Percentiles rank a stretch among this genome's conserved stretches.
These are phyloP conservation scores for Ectropis grisescens DNA, from an alignment of 1,140 invertebrate species.

Conservation along the genomic window DNA sequence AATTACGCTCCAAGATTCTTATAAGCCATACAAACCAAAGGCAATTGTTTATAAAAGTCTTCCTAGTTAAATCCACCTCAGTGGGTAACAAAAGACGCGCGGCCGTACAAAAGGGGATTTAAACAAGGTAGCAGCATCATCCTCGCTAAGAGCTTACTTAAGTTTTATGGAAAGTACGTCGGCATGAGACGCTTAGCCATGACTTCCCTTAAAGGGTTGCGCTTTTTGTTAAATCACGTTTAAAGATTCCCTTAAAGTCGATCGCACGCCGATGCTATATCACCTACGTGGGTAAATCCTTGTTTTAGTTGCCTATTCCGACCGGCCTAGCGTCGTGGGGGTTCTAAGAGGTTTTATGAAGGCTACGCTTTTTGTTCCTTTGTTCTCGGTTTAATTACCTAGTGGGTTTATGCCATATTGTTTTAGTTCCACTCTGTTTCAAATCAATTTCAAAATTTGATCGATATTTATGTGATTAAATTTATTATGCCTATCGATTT, in stretches of 20 bases:
- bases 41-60: slow-evolving; percentile 53
- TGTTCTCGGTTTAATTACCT: slow-evolving; percentile 52
- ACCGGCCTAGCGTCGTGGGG: slow-evolving; percentile 43
- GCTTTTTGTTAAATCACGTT: slow-evolving; percentile 58
- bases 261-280: slow-evolving; percentile 39
- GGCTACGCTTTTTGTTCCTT: slow-evolving; percentile 32
- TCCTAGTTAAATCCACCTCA: slow-evolving; percentile 44
- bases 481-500: too few relatives aligned
- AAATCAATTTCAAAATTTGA: slow-evolving; percentile 5
- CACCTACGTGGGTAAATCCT: slow-evolving; percentile 22
- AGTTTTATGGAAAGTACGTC: slow-evolving; percentile 59
- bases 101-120: slow-evolving; percentile 58
- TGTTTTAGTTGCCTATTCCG: slow-evolving; percentile 32
- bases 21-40: slow-evolving; percentile 31
- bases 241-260: slow-evolving; percentile 31
- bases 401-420: slow-evolving; percentile 42
- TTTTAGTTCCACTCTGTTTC: slow-evolving; percentile 9
- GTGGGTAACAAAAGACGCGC: slow-evolving; percentile 54
- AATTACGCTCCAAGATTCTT: slow-evolving; percentile 34
- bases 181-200: slow-evolving; percentile 48
- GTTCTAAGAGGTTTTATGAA: slow-evolving; percentile 38
- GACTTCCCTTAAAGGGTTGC: slow-evolving; percentile 60
- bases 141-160: slow-evolving; percentile 54
- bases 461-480: too few relatives aligned
- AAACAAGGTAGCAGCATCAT: slow-evolving; percentile 54